Conservation (phyloP, 2,888 invertebrate genomes). For the Heteromurus nitidus region DNA sequence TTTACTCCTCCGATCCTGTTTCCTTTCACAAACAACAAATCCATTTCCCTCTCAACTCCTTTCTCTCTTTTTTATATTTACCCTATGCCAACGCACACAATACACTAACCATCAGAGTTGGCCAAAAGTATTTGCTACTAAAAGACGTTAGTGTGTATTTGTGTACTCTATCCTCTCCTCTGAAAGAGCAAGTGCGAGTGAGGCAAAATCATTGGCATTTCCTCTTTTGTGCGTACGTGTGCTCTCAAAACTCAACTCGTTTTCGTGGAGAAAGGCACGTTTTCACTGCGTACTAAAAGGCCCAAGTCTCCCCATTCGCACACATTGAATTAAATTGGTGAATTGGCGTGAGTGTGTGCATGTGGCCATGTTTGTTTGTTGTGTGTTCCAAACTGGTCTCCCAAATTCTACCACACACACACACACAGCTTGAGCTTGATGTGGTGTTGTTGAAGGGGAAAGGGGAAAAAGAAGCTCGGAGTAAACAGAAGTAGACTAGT, state of each 20-base stretch:
- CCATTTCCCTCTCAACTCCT: slow-evolving; percentile 26
- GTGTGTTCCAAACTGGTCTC: slow-evolving; percentile 31
- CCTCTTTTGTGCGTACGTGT: slow-evolving; percentile 42
- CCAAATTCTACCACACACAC: not conserved
- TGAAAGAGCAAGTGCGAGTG: slow-evolving; percentile 12
- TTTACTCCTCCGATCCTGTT: not conserved
- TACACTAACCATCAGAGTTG: not conserved
- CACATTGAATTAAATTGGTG: slow-evolving; percentile 49
- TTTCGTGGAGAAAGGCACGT: slow-evolving; percentile 1
- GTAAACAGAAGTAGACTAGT: not conserved
- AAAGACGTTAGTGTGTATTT: not conserved
- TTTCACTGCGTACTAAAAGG: not conserved
- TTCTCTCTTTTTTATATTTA: not conserved
- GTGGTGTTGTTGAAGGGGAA: not conserved
- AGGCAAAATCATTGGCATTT: slow-evolving; percentile 40
- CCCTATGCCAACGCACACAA: not conserved
- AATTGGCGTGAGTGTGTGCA: not conserved
- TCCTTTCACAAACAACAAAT: slow-evolving; percentile 27
- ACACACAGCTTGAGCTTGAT: not conserved
- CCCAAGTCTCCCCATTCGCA: not conserved
- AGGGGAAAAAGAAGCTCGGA: not conserved
- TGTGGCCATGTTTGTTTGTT: slow-evolving; percentile 34
- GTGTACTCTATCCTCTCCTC: not conserved
- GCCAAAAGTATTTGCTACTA: not conserved
- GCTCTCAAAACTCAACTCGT: slow-evolving; percentile 13